Base-by-base conservation (phyloP, 2,888 invertebrate genomes). In the Luffia ferchaultella region DNA sequence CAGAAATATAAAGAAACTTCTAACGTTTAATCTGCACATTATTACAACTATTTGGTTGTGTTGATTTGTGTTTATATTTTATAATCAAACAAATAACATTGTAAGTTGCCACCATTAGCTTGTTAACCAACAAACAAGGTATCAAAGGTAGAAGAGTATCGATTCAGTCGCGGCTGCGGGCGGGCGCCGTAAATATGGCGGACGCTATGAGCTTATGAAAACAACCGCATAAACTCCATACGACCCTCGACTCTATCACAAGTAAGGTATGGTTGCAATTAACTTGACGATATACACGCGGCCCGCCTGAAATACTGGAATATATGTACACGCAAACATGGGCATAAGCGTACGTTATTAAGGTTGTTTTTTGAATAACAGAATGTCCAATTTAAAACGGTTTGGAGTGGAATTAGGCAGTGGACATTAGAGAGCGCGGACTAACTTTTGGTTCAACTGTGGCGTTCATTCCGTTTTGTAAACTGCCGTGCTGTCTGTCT, bases 361-460 rank as follows among this genome's bases (percentile, higher is more conserved):
- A 12, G 12, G 12, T 30, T 3, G 5, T 7, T 30, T 30, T 30
- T 30, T 12, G 12, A 30, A 30, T 30, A 7, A 12, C 12, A 30
- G 3, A 30, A 7, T n/a, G n/a, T 30, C 30, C 5, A 30, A 30
- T 30, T 30, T 30, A 30, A 30, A 30, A 12, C 30, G 30, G 5
- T 30, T 12, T 12, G 30, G 30, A 55, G 53, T 51, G 51, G 50
- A 53, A 55, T 53, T 53, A 52, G 53, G 53, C 53, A 51, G 51
- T 53, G 53, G 55, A 52, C 53, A 50, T 54, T 46, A 50, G 50
- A 47, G 43, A 20, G 45, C 49, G 44, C 44, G 50, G 50, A 53
- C 48, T 53, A 53, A 53, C 53, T 53, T 53, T 53, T 48, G 53
- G 53, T 53, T 50, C 50, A 50, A 50, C 49, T 30, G 30, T 12